Base-by-base conservation (phyloP, 1,140 invertebrate species). In the Heliothis virescens region DNA sequence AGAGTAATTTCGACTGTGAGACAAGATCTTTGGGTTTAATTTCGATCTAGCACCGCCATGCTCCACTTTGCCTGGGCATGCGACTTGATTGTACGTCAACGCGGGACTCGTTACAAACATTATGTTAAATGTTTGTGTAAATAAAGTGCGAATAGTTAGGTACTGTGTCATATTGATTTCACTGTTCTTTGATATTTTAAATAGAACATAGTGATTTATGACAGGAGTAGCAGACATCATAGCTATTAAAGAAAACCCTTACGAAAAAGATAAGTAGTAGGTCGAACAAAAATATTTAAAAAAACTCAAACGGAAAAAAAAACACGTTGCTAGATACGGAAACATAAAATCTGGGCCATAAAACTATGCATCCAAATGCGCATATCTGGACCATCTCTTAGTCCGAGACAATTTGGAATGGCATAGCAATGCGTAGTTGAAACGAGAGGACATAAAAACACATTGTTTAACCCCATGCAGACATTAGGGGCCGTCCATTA, bases 71-170 rank as follows among this genome's bases (percentile, higher is more conserved):
- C 76, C 63, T 48, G 81, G 69, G 59, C 73, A 77, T 73, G 78
- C 67, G 80, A 79, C 82, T 80, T 74, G 86, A 81, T 80, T 81
- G 72, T 81, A 75, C 79, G 82, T 74, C 81, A 80, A 76, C 83
- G 65, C 80, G 73, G 72, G 81, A 79, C 79, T 79, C 62, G 60
- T 82, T 72, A 53, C 73, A 82, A 67, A 79, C 71, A 79, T 48
- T 67, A 80, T 63, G 78, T 79, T 79, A 81, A 79, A 81, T 77
- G 80, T 80, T 81, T 73, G 80, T 79, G 78, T 84, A 82, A 84
- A 76, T 76, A 76, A 63, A 48, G 73, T 63, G 73, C 73, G 34
- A 63, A 75, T 75, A 59, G 63, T 79, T 76, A 67, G 55, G 29
- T 53, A 57, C 69, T 72, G 26, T 72, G 69, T 72, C 69, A 72